Percentiles rank a stretch among this genome's conserved stretches.
These are phyloP conservation scores for Macropis europaea DNA, from an alignment of 2,888 invertebrate species.

Conservation along the genomic window DNA sequence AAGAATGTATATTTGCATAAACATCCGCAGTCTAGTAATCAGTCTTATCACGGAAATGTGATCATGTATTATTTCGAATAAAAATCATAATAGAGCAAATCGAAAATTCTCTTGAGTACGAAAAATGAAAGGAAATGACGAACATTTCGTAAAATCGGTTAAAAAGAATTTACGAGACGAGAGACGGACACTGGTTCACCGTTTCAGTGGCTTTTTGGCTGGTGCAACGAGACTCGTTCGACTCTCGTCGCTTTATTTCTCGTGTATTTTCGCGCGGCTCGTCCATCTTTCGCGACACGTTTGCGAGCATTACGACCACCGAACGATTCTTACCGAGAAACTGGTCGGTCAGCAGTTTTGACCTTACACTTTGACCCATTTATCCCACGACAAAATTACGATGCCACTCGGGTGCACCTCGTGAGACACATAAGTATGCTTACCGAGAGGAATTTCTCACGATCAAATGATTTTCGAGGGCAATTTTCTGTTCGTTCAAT, in stretches of 20 bases:
- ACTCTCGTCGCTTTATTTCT: slow-evolving; percentile 13
- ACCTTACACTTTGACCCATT: slow-evolving; percentile 1
- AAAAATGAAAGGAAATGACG: neutral
- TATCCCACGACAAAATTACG: neutral
- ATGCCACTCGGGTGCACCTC: neutral
- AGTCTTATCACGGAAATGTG: too few species aligned
- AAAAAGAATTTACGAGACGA: slow-evolving; percentile 14
- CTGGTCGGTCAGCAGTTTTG: neutral
- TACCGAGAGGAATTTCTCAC: too few species aligned
- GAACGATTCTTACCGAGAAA: slow-evolving; percentile 13
- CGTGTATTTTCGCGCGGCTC: slow-evolving; percentile 17
- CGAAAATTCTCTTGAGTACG: too few species aligned
- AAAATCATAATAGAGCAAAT: too few species aligned
- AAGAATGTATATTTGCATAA: too few species aligned
- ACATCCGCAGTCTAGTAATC: too few species aligned
- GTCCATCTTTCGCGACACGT: slow-evolving; percentile 13
- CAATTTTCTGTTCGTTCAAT: too few species aligned
- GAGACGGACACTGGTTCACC: neutral
- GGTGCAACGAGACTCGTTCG: neutral
- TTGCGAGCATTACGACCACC: slow-evolving; percentile 11
- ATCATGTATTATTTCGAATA: too few species aligned
- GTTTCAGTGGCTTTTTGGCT: neutral
- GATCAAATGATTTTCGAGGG: too few species aligned
- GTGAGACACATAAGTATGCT: neutral
- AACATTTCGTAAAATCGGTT: neutral